Evolutionary conservation across 2,888 invertebrate genomes (phyloP).

Genomic region (Acanthopleura granulata): DNA sequence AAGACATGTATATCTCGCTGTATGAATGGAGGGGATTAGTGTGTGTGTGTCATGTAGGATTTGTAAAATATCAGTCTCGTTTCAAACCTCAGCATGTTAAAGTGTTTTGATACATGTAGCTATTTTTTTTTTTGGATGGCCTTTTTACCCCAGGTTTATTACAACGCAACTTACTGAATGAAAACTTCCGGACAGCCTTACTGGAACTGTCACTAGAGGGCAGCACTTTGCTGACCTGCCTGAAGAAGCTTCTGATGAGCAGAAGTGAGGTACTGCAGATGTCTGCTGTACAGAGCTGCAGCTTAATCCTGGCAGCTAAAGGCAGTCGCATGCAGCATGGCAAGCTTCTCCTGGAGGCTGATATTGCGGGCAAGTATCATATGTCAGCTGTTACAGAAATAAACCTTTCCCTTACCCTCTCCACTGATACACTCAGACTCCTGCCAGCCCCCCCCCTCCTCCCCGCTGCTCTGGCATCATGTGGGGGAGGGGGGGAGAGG

Average conservation of each 20-base stretch:
- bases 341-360: slow-evolving; percentile 37
- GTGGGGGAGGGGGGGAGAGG: no score
- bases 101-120: no score
- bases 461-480: no score
- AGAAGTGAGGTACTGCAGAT: slow-evolving; percentile 37
- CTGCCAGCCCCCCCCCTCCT: no score
- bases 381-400: not conserved
- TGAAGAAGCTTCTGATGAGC: slow-evolving; percentile 43
- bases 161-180: slow-evolving; percentile 34
- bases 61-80: no score
- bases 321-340: slow-evolving; percentile 27
- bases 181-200: slow-evolving; percentile 28
- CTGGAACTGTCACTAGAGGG: slow-evolving; percentile 34
- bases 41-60: no score
- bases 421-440: no score
- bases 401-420: not conserved
- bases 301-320: not conserved
- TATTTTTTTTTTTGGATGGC: not conserved
- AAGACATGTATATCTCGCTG: no score
- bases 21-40: no score
- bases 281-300: slow-evolving; percentile 32
- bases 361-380: slow-evolving; percentile 37
- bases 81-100: no score
- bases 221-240: slow-evolving; percentile 31
- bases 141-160: slow-evolving; percentile 35